phyloP scores from a whole-genome alignment of 2,113 vertebrate species.

The Ochotona curzoniae region DNA sequence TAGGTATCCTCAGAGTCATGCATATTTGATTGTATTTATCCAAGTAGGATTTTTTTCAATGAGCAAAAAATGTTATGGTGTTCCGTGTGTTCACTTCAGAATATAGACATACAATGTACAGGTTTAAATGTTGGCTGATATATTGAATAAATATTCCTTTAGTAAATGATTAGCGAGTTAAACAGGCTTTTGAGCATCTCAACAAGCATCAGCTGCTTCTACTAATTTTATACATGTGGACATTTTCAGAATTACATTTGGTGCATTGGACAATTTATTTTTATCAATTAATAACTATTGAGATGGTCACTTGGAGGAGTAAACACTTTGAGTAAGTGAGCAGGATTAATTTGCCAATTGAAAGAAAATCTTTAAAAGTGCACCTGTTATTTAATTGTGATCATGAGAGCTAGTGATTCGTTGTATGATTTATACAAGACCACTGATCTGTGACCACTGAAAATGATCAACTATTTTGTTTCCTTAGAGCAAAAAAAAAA shows the following conservation, averaged over 20 bases:
- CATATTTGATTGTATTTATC: slow-evolving; percentile 70
- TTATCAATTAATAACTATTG: slow-evolving; percentile 55
- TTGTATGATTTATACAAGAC: slow-evolving; percentile 43
- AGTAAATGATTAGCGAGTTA: slow-evolving; percentile 66
- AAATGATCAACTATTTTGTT: not conserved
- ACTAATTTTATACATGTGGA: slow-evolving; percentile 49
- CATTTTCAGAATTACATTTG: slow-evolving; percentile 36
- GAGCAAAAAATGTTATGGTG: slow-evolving; percentile 44
- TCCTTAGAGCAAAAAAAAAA: not conserved
- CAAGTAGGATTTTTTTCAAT: not conserved
- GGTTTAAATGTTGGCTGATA: slow-evolving; percentile 61
- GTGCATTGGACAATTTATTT: slow-evolving; percentile 58
- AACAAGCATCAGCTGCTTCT: slow-evolving; percentile 47
- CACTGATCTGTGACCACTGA: slow-evolving; percentile 23
- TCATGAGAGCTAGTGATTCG: not conserved
- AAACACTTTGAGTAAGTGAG: slow-evolving; percentile 61
- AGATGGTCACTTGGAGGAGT: slow-evolving; percentile 52
- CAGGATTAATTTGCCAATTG: slow-evolving; percentile 33
- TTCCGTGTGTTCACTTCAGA: slow-evolving; percentile 61
- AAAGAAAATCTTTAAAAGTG: slow-evolving; percentile 58
- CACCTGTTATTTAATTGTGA: slow-evolving; percentile 29
- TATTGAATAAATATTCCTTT: slow-evolving; percentile 71
- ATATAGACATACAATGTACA: slow-evolving; percentile 59
- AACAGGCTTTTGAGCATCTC: slow-evolving; percentile 48
- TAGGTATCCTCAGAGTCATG: slow-evolving; percentile 52